A percentile compares a stretch with the other conserved stretches of the same genome.
These are phyloP conservation scores for Keiferia lycopersicella DNA, from an alignment of 2,888 invertebrate genomes.

Conservation along the genomic window DNA sequence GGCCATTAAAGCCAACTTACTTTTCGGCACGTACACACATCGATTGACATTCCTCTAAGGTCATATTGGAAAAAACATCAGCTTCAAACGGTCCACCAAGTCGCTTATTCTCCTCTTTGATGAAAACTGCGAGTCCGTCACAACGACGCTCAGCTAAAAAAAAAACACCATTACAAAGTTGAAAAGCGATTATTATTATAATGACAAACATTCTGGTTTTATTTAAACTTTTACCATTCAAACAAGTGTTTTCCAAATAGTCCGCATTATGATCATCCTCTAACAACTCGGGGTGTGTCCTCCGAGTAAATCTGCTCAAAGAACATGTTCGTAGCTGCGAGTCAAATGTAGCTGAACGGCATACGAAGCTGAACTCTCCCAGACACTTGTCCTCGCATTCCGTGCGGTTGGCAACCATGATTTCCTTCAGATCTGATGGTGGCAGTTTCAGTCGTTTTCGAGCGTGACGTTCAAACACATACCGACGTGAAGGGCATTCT, in stretches of 20 bases:
- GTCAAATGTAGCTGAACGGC: slow-evolving; percentile 93
- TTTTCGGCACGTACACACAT: slow-evolving; percentile 93
- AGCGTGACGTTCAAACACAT: slow-evolving; percentile 93
- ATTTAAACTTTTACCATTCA: slow-evolving; percentile 84
- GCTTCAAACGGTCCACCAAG: slow-evolving; percentile 94
- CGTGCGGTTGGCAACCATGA: slow-evolving; percentile 91
- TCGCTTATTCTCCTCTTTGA: slow-evolving; percentile 94
- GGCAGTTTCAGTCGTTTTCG: slow-evolving; percentile 91
- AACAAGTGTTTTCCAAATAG: slow-evolving; percentile 94
- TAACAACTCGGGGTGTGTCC: slow-evolving; percentile 91
- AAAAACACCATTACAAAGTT: slow-evolving; percentile 24
- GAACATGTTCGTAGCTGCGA: slow-evolving; percentile 89
- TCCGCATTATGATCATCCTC: slow-evolving; percentile 94
- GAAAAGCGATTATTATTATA: background rate
- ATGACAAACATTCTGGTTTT: background rate
- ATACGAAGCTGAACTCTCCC: slow-evolving; percentile 93
- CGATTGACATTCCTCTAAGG: slow-evolving; percentile 92
- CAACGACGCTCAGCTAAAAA: slow-evolving; percentile 89
- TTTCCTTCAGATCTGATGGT: slow-evolving; percentile 90
- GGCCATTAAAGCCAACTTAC: slow-evolving; percentile 65
- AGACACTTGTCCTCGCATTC: slow-evolving; percentile 95
- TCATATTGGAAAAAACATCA: slow-evolving; percentile 92
- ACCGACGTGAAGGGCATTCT: slow-evolving; percentile 93
- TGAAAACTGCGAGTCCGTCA: slow-evolving; percentile 92
- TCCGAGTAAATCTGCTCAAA: slow-evolving; percentile 89